These are phyloP conservation scores for Troides oblongomaculatus DNA, from an alignment of 2,888 invertebrate species.

Conservation along the genomic window DNA sequence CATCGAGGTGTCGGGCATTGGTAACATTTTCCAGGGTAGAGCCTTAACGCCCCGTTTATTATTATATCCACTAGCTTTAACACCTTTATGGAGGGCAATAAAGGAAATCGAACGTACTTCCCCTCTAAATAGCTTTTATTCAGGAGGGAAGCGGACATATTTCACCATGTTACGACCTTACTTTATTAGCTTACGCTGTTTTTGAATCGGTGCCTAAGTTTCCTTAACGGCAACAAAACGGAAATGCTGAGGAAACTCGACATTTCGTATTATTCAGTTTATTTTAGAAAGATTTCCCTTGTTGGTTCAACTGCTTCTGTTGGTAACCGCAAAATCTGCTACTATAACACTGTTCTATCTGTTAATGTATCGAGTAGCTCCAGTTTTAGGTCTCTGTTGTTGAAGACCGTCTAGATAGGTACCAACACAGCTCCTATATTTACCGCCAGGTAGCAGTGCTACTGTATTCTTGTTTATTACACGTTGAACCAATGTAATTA, in stretches of 20 bases:
- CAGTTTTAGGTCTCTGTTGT: no score
- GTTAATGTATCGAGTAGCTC: no score
- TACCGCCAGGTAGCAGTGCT: no score
- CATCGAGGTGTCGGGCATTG: background rate
- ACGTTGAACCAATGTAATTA: no score
- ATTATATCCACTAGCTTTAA: constrained; percentile 38
- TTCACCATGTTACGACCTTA: constrained; percentile 35
- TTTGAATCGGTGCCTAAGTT: constrained; percentile 1
- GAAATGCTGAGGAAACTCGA: background rate
- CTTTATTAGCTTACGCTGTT: constrained; percentile 31
- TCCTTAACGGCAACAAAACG: constrained; percentile 1
- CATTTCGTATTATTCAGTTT: no score
- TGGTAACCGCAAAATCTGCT: no score
- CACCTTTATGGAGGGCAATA: constrained; percentile 45
- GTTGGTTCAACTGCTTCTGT: no score
- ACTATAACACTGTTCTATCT: no score
- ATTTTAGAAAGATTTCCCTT: no score
- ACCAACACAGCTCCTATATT: no score
- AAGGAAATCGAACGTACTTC: constrained; percentile 60
- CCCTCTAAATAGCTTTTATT: constrained; percentile 45
- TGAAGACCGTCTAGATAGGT: no score
- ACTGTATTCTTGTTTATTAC: no score
- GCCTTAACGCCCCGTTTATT: constrained; percentile 27
- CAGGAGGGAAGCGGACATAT: constrained; percentile 34
- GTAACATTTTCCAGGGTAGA: constrained; percentile 14